Evolutionary conservation across 2,113 vertebrate species (phyloP).

Genomic region (Ondatra zibethicus): DNA sequence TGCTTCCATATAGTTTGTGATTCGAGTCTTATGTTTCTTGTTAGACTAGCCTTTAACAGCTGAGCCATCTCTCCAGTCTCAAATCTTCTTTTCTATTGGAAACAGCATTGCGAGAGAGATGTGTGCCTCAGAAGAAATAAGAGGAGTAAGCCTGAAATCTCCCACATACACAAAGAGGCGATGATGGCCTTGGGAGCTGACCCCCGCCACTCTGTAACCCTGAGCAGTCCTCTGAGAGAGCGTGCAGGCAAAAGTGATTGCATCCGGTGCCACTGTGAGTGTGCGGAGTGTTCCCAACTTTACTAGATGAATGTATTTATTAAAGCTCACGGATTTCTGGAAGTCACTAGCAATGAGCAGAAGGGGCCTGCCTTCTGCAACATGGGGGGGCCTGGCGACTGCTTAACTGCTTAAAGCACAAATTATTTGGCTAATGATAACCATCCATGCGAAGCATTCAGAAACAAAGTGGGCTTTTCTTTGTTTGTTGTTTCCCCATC

Average conservation of each 20-base stretch:
- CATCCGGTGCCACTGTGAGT: neutral
- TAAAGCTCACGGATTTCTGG: neutral
- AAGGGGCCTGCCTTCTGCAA: neutral
- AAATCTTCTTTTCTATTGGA: neutral
- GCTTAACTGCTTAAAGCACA: slow-evolving; percentile 16
- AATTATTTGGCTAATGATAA: slow-evolving; percentile 56
- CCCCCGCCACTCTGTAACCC: neutral
- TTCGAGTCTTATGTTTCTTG: neutral
- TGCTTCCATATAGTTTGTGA: neutral
- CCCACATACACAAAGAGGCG: neutral
- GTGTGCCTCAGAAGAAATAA: neutral
- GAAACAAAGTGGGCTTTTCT: slow-evolving; percentile 41
- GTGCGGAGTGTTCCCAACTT: neutral
- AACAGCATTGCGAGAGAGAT: slow-evolving; percentile 15
- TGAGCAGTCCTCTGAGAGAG: neutral
- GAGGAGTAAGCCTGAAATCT: neutral
- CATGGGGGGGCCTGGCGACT: neutral
- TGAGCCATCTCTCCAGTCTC: neutral
- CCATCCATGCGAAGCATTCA: slow-evolving; percentile 23
- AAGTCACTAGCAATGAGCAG: neutral
- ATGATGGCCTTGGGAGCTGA: neutral
- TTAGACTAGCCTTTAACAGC: neutral
- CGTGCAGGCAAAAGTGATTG: neutral
- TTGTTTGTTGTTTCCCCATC: neutral
- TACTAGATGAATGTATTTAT: neutral